Base-by-base conservation (phyloP, 92 coral and sea anemone genomes). In the Muricea muricata region DNA sequence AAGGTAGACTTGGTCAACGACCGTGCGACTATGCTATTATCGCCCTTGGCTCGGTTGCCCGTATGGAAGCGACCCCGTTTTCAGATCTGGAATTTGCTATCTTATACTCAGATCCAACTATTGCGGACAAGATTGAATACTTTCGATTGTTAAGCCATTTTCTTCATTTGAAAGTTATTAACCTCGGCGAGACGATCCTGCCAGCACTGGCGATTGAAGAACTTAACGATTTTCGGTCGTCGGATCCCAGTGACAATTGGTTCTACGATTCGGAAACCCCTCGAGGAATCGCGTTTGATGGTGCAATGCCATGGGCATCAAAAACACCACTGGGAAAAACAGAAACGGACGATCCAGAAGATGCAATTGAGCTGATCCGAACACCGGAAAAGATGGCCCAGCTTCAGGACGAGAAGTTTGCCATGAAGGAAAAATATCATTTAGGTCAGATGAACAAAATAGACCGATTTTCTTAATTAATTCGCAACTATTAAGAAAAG, bases 241-340 rank as follows among this genome's bases (percentile, higher is more conserved):
- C n/a, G n/a, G n/a, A n/a, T n/a, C n/a, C n/a, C n/a, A n/a, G n/a
- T n/a, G n/a, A n/a, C n/a, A n/a, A 70, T 70, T 70, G 77, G 77
- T 70, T 70, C 39, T 70, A 70, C 18, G 77, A 70, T 26, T 29
- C 46, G 39, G 39, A 10, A 34, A 70, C 77, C 2, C 77, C 77
- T 24, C 77, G 77, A 35, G 77, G 77, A 3, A 29, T 42, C 34
- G 42, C 80, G 61, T 74, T 74, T 24, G 80, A 74, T 74, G 80
- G 80, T 0, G 80, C 80, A 23, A 74, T 74, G 80, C 80, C 80
- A 20, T 74, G 80, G 80, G 80, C 80, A n/a, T 74, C 80, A 31
- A 74, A 74, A 47, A 74, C 80, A 17, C 26, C 80, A 7, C 61
- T 74, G 40, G 80, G 80, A 25, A 74, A 63, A 31, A 46, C 31